These are phyloP conservation scores for Dendrocopos noguchii DNA, from an alignment of 2,113 vertebrate genomes.

Conservation along the genomic window DNA sequence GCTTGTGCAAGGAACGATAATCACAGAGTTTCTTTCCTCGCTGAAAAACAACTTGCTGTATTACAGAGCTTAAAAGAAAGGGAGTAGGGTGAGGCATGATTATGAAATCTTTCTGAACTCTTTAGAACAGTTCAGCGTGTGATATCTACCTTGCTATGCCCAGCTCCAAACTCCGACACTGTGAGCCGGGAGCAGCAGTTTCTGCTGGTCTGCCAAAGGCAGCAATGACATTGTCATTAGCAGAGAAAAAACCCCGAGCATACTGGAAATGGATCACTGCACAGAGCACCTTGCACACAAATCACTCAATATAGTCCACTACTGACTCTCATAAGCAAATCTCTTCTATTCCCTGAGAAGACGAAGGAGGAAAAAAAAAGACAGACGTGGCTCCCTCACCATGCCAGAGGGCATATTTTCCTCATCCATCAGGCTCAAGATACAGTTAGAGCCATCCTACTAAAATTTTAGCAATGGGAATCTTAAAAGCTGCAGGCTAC, in stretches of 20 bases:
- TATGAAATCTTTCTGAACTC: not conserved
- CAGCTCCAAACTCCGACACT: not conserved
- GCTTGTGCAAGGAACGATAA: not conserved
- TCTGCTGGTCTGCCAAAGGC: not conserved
- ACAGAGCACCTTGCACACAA: not conserved
- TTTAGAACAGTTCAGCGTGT: not conserved
- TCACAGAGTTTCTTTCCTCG: not conserved
- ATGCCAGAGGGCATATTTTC: constrained; percentile 6
- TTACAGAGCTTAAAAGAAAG: not conserved
- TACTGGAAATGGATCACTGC: not conserved
- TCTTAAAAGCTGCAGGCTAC: constrained; percentile 58
- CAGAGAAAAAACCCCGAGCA: not conserved
- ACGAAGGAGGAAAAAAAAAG: not conserved
- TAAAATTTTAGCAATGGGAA: constrained; percentile 51
- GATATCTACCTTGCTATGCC: not conserved
- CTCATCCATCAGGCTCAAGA: constrained; percentile 30
- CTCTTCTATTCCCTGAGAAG: not conserved
- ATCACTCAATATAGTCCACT: not conserved
- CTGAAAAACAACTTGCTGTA: not conserved
- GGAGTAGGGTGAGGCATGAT: not conserved
- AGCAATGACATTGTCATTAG: not conserved
- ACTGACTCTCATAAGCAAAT: not conserved
- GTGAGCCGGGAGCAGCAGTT: constrained; percentile 4
- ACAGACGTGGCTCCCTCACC: not conserved
- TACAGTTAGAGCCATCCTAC: constrained; percentile 28